Evolutionary conservation across 2,797 vertebrate species (phyloP).

Genomic region (Phataginus tetradactyla): DNA sequence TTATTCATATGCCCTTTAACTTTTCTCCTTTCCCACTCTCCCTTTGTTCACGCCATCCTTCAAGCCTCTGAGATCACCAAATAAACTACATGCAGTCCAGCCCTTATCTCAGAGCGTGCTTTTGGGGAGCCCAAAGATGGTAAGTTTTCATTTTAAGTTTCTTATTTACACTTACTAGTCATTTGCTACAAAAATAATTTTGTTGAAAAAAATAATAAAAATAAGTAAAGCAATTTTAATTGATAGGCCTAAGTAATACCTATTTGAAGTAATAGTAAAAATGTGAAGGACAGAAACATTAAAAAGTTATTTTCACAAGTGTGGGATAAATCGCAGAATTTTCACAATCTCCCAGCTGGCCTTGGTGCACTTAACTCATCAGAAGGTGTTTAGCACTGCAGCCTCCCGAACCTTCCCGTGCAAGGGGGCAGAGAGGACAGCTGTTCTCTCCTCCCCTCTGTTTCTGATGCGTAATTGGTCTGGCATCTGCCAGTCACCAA

Average conservation of each 20-base stretch:
- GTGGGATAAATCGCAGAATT: too few species aligned
- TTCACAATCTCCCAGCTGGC: too few species aligned
- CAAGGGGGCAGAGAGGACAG: too few species aligned
- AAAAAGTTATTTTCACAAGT: not conserved
- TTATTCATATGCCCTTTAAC: not conserved
- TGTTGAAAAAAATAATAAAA: conserved; percentile 17
- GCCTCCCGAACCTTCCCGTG: too few species aligned
- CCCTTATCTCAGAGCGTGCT: not conserved
- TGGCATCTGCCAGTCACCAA: too few species aligned
- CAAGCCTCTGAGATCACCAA: not conserved
- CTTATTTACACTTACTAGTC: not conserved
- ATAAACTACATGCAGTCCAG: not conserved
- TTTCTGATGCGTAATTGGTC: too few species aligned
- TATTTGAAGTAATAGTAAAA: not conserved
- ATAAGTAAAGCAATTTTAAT: not conserved
- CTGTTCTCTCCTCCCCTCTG: too few species aligned
- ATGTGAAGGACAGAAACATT: not conserved
- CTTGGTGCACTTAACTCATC: too few species aligned
- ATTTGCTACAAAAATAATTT: not conserved
- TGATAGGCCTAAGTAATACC: not conserved
- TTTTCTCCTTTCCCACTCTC: not conserved
- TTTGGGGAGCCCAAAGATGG: not conserved
- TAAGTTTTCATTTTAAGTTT: not conserved
- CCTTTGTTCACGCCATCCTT: not conserved
- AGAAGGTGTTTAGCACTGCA: too few species aligned